These are phyloP conservation scores for Trachymyrmex cornetzi DNA, from an alignment of 1,140 invertebrate genomes.

Conservation along the genomic window DNA sequence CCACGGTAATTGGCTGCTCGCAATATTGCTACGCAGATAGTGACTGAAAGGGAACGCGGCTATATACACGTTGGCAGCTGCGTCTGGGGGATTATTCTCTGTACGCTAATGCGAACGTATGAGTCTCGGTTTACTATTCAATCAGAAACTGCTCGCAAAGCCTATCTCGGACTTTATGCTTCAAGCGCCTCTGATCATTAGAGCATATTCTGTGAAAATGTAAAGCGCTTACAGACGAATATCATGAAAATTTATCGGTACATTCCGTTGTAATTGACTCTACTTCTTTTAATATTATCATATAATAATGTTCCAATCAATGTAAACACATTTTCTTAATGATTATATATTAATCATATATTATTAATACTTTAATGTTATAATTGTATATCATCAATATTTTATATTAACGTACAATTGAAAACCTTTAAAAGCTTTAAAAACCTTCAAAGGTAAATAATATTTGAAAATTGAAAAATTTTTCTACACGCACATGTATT, in stretches of 20 bases:
- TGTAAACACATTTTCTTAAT: not conserved
- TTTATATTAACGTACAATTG: not conserved
- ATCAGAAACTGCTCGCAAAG: constrained; percentile 67
- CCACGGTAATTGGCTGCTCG: constrained; percentile 60
- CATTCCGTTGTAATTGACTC: constrained; percentile 11
- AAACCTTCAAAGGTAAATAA: not conserved
- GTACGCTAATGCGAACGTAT: constrained; percentile 61
- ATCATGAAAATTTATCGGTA: constrained; percentile 29
- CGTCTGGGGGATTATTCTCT: constrained; percentile 67
- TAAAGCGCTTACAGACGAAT: constrained; percentile 54
- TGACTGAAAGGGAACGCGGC: constrained; percentile 58
- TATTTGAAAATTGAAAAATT: not conserved
- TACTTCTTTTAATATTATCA: not conserved
- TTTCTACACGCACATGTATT: not conserved
- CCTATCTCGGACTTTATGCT: constrained; percentile 58
- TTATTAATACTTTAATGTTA: not conserved
- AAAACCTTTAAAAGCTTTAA: not conserved
- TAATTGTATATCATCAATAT: not conserved
- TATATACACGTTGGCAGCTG: constrained; percentile 64
- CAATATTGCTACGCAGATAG: constrained; percentile 62
- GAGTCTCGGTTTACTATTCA: constrained; percentile 70
- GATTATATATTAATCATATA: not conserved
- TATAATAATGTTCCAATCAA: not conserved
- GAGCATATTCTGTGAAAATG: constrained; percentile 53
- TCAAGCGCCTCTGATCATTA: constrained; percentile 55